phyloP scores from a whole-genome alignment of 2,113 vertebrate species.

The Regulus satrapa region DNA sequence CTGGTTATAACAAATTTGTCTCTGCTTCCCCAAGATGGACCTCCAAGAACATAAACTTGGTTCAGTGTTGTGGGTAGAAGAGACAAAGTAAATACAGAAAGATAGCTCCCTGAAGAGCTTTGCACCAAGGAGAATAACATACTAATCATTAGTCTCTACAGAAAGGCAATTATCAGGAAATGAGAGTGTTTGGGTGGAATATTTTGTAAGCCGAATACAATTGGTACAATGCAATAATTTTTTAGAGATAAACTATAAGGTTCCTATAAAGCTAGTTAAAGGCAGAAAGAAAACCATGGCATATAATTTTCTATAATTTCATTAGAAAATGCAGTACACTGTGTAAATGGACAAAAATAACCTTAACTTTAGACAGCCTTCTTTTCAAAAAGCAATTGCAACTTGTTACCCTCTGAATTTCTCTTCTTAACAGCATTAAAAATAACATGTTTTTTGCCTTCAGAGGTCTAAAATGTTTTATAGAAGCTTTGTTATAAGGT shows the following conservation, averaged over 20 bases:
- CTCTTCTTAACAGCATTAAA: not conserved
- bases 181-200: not conserved
- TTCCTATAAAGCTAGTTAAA: not conserved
- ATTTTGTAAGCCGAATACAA: not conserved
- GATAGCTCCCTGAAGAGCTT: not conserved
- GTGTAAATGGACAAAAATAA: slow-evolving; percentile 31
- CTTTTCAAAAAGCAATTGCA: slow-evolving; percentile 36
- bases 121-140: not conserved
- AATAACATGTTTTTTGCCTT: not conserved
- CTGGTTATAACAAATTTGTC: not conserved
- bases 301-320: slow-evolving; percentile 50
- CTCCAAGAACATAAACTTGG: not conserved
- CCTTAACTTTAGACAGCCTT: not conserved
- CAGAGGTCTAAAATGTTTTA: slow-evolving; percentile 29
- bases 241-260: not conserved
- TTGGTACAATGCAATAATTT: not conserved
- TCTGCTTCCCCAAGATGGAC: not conserved
- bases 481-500: not conserved
- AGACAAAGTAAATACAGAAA: not conserved
- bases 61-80: not conserved
- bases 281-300: not conserved
- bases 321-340: not conserved
- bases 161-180: not conserved
- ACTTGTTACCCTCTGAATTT: slow-evolving; percentile 32
- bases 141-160: not conserved